These are phyloP conservation scores for Aproaerema taeniolella DNA, from an alignment of 2,888 invertebrate species.

Conservation along the genomic window DNA sequence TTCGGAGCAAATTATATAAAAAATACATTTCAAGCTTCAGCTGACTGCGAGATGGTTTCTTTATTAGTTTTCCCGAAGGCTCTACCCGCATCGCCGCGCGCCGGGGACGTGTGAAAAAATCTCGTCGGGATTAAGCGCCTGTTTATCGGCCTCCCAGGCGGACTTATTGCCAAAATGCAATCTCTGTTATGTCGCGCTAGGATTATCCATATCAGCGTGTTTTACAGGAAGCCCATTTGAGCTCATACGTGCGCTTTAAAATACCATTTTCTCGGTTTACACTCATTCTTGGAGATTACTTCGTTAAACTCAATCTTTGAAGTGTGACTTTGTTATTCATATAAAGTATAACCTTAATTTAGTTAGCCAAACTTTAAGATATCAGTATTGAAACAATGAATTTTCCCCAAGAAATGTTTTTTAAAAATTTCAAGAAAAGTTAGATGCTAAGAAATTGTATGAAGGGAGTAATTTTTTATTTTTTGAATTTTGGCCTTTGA, in stretches of 20 bases:
- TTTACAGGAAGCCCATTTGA: conserved; percentile 39
- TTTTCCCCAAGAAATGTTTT: no score
- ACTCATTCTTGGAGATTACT: conserved; percentile 4
- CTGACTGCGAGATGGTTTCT: conserved; percentile 74
- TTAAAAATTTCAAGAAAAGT: no score
- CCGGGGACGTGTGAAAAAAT: conserved; percentile 71
- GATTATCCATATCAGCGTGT: conserved; percentile 63
- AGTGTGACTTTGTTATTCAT: no score
- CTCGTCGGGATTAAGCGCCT: conserved; percentile 64
- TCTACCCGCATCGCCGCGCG: conserved; percentile 28
- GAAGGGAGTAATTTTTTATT: no score
- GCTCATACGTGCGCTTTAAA: conserved; percentile 7
- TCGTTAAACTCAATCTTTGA: no score
- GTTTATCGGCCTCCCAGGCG: conserved; percentile 60
- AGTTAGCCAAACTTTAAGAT: no score
- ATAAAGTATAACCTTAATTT: no score
- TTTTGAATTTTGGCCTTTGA: no score
- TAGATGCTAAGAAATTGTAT: no score
- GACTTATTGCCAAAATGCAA: conserved; percentile 73
- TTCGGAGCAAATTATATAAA: conserved; percentile 77
- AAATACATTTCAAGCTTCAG: conserved; percentile 78
- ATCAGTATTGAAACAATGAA: no score
- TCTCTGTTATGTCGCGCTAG: conserved; percentile 68
- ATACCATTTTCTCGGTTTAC: conserved; percentile 13
- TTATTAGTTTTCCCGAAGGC: conserved; percentile 74